Evolutionary conservation across 2,797 vertebrate genomes (phyloP).

Genomic region (Notolepis coatsorum): DNA sequence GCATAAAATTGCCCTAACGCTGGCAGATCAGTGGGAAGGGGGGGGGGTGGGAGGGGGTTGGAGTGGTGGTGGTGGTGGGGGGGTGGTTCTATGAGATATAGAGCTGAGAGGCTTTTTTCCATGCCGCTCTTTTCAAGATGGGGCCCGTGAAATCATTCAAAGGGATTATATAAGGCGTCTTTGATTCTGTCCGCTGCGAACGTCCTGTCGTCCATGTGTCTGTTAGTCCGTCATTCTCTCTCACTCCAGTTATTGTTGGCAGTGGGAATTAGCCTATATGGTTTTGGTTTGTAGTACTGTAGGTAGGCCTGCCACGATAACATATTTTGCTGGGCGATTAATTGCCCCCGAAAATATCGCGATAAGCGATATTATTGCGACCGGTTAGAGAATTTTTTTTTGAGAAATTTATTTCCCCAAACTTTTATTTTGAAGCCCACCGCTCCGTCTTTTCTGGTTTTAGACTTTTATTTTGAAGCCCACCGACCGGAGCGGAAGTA

Average conservation of each 20-base stretch:
- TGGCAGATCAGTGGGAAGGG: conserved; percentile 67
- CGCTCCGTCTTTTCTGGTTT: too few relatives aligned
- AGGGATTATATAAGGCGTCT: conserved; percentile 82
- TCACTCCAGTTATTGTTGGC: conserved; percentile 37
- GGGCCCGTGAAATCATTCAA: conserved; percentile 80
- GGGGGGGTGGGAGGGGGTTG: background rate
- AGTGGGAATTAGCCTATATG: too few relatives aligned
- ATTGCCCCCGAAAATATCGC: too few relatives aligned
- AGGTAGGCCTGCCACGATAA: too few relatives aligned
- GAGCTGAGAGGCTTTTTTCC: conserved; percentile 51
- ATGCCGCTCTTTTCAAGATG: conserved; percentile 72
- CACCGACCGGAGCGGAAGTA: too few relatives aligned
- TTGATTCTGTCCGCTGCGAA: conserved; percentile 64
- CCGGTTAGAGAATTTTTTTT: too few relatives aligned
- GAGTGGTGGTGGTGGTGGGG: conserved; percentile 1
- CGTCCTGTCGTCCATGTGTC: conserved; percentile 60
- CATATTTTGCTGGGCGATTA: too few relatives aligned
- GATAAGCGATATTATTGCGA: too few relatives aligned
- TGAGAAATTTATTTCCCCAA: too few relatives aligned
- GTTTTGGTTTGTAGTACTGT: too few relatives aligned
- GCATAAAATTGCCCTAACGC: conserved; percentile 85
- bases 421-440: too few relatives aligned
- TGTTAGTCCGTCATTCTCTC: background rate
- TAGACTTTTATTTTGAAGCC: too few relatives aligned
- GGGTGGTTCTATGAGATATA: conserved; percentile 59